Base-by-base conservation (phyloP, 2,113 vertebrate species). In the Hymenochirus boettgeri region DNA sequence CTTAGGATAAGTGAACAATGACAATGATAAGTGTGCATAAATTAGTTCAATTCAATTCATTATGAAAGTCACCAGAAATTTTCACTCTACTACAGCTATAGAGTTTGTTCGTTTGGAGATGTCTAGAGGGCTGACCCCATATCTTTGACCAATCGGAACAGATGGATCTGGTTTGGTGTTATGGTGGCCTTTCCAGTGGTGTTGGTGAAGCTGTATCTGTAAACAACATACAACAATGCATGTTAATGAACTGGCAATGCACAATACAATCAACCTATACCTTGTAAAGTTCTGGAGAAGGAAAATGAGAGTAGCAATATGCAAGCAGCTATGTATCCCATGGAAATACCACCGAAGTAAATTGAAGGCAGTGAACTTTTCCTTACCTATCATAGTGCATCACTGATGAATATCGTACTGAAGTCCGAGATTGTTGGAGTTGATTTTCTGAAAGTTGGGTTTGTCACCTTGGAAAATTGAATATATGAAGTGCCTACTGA, bases 341-440 rank as follows among this genome's bases (percentile, higher is more conserved):
- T 31, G 9, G n/a, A n/a, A n/a, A n/a, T n/a, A n/a, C n/a, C n/a
- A n/a, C n/a, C n/a, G n/a, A 31, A 31, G 29, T 31, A 4, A 5
- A 33, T 2, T 33, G 31, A n/a, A n/a, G n/a, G n/a, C n/a, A n/a
- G n/a, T n/a, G n/a, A n/a, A n/a, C n/a, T n/a, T 7, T 33, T 7
- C 12, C 31, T 33, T 33, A 33, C 31, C 31, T 33, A 12, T 12
- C 31, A 33, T 87, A 90, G 75, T 89, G 87, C 88, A 90, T 87
- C 52, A 90, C 78, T 19, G 88, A 90, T 58, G 29, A 71, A 64
- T 88, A 89, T 90, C 87, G 72, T 89, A 89, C 10, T 29, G 21
- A 10, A 55, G 7, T 10, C 51, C 62, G 25, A 55, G 18, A 17
- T 64, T 64, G 17, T 55, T 55, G 13, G 35, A 33, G 31, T 33